These are phyloP conservation scores for Melanotus villosus DNA, from an alignment of 2,888 invertebrate genomes.

Conservation along the genomic window DNA sequence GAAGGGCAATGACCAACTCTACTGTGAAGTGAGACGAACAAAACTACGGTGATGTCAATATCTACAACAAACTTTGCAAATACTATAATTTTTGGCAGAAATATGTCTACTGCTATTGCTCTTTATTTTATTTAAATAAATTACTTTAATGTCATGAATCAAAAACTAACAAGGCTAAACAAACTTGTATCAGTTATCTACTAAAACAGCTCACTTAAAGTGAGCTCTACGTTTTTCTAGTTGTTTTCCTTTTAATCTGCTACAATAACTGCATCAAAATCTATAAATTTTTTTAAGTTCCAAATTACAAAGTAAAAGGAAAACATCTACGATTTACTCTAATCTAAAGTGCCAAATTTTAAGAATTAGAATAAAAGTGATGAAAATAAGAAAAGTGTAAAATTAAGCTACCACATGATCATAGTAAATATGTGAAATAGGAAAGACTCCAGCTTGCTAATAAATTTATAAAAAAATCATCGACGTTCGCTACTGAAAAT, in stretches of 20 bases:
- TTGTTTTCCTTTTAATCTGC: conserved; percentile 14
- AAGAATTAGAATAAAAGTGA: conserved; percentile 6
- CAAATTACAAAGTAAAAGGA: conserved; percentile 10
- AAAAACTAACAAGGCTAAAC: conserved; percentile 5
- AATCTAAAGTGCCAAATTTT: conserved; percentile 10
- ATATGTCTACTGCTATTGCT: conserved; percentile 60
- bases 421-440: background rate
- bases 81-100: conserved; percentile 24
- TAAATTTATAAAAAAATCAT: too few relatives aligned
- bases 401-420: conserved; percentile 8
- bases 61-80: conserved; percentile 57
- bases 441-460: too few relatives aligned
- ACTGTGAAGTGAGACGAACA: conserved; percentile 54
- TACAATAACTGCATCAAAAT: background rate
- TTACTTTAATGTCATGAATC: conserved; percentile 2
- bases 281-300: background rate
- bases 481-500: too few relatives aligned
- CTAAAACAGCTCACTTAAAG: conserved; percentile 21
- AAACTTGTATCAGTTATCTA: conserved; percentile 23
- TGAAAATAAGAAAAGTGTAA: background rate
- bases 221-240: conserved; percentile 6
- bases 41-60: conserved; percentile 58
- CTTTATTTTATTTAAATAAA: conserved; percentile 26
- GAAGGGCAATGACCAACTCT: conserved; percentile 49
- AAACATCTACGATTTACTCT: conserved; percentile 3